Evolutionary conservation across 2,888 invertebrate species (phyloP), one percentile per base, ranked within the genome.

Genomic region (Chloromyia formosa): DNA sequence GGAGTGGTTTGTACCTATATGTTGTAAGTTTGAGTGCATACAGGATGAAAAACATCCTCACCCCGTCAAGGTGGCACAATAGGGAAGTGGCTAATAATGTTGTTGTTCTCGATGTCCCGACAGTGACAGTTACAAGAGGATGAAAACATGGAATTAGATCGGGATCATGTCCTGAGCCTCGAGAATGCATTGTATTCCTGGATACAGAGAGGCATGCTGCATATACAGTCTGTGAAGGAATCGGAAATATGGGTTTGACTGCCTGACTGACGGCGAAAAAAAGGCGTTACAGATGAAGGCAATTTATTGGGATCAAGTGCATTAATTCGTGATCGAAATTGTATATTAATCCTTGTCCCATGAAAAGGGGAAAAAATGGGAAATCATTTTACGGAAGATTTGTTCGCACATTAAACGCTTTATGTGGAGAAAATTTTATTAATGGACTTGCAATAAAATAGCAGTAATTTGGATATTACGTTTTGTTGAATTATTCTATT

Each of bases 141-240:
- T 58, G 53, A 54, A 20, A n/a, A 20, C 42, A 40, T 35, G 40
- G 58, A 56, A 71, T 42, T 18, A 40, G 42, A 27, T 12, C 14
- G 20, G 58, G 58, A 40, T 58, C 71, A 71, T 58, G 56, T 56
- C 58, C 18, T 35, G 18, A 1, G 56, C 58, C 20, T 58, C 27
- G 14, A 3, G 22, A 4, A 9, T 71, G 2, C 18, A 40, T 71
- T 56, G 58, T 35, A 56, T 56, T 20, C 56, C 18, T 14, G 58
- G 14, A 1, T 18, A n/a, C 10, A 2, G 56, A 20, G 16, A 12
- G 12, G 2, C 12, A 12, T n/a, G 12, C 12, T 49, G 16, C 5
- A 49, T 49, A 7, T 49, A 3, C 16, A 56, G 40, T 71, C 2
- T 14, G 7, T 53, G n/a, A 20, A 18, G 7, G 53, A n/a, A 53